Percentiles rank a stretch among this genome's conserved stretches.
Evolutionary conservation across 2,797 vertebrate genomes (phyloP).

Genomic region (Aplochiton taeniatus): DNA sequence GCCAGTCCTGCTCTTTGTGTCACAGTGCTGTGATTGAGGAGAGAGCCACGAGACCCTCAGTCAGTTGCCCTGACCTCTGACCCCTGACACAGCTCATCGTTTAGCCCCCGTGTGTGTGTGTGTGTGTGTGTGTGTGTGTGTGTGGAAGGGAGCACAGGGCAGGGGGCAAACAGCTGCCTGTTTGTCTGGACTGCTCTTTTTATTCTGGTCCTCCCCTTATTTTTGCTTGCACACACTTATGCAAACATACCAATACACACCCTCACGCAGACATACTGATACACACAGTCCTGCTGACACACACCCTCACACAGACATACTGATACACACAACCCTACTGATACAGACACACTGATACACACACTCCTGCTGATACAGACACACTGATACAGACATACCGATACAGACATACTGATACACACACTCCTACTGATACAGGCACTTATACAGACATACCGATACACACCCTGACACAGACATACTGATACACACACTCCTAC

Average conservation of each 20-base stretch:
- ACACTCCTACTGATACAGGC: conserved; percentile 58
- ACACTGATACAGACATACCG: conserved; percentile 58
- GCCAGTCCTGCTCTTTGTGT: conserved; percentile 57
- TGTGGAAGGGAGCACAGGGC: conserved; percentile 27
- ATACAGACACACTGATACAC: conserved; percentile 60
- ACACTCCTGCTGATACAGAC: conserved; percentile 62
- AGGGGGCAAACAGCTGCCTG: conserved; percentile 39
- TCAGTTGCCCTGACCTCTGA: conserved; percentile 39
- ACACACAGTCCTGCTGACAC: conserved; percentile 10
- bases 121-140: conserved; percentile 32
- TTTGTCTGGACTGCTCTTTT: conserved; percentile 39
- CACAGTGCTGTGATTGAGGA: conserved; percentile 45
- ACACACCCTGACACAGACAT: conserved; percentile 8
- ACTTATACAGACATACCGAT: conserved; percentile 14
- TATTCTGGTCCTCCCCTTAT: neutral
- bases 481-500: conserved; percentile 10
- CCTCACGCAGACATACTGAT: neutral
- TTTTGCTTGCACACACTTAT: neutral
- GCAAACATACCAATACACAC: conserved; percentile 9
- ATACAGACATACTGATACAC: conserved; percentile 60
- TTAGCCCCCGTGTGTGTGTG: conserved; percentile 37
- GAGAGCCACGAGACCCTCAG: conserved; percentile 54
- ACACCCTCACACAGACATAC: neutral
- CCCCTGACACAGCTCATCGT: conserved; percentile 48
- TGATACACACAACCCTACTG: conserved; percentile 10